Conservation (phyloP, 2,797 vertebrate species). For the Rhinophrynus dorsalis region DNA sequence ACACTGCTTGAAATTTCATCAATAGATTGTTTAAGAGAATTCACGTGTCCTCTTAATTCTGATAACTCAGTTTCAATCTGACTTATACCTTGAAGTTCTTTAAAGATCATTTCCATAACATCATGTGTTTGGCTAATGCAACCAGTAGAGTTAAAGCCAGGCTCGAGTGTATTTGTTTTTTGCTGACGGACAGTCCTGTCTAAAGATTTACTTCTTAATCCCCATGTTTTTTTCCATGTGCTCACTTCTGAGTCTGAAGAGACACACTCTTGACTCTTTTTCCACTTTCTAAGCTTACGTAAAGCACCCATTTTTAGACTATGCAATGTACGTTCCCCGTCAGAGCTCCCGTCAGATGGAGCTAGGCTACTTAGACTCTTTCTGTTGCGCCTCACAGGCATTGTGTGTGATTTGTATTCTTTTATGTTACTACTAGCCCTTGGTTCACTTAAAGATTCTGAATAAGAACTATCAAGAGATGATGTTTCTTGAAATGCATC, state of each 20-base stretch:
- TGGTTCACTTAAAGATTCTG: slow-evolving; percentile 84
- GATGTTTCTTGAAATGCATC: slow-evolving; percentile 80
- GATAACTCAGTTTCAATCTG: slow-evolving; percentile 97
- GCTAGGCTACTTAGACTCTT: slow-evolving; percentile 96
- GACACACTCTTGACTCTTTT: slow-evolving; percentile 96
- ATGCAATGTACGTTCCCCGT: slow-evolving; percentile 91
- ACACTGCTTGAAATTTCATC: slow-evolving; percentile 98
- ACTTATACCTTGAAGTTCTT: slow-evolving; percentile 98
- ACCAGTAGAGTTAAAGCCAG: slow-evolving; percentile 92
- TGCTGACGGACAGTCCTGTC: slow-evolving; percentile 89
- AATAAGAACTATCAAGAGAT: slow-evolving; percentile 85
- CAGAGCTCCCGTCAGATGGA: slow-evolving; percentile 94
- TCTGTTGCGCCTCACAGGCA: slow-evolving; percentile 94
- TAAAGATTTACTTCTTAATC: slow-evolving; percentile 94
- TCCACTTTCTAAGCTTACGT: slow-evolving; percentile 94
- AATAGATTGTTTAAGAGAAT: slow-evolving; percentile 95
- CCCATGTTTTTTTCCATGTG: slow-evolving; percentile 90
- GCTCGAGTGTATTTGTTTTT: slow-evolving; percentile 85
- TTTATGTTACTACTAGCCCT: slow-evolving; percentile 76
- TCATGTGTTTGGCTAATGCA: slow-evolving; percentile 97
- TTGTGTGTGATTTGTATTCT: slow-evolving; percentile 79
- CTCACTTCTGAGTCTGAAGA: slow-evolving; percentile 97
- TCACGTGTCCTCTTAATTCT: slow-evolving; percentile 94
- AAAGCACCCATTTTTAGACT: slow-evolving; percentile 89
- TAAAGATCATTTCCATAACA: slow-evolving; percentile 99